Conservation (phyloP, 2,113 vertebrate genomes). For the Ciconia boyciana region DNA sequence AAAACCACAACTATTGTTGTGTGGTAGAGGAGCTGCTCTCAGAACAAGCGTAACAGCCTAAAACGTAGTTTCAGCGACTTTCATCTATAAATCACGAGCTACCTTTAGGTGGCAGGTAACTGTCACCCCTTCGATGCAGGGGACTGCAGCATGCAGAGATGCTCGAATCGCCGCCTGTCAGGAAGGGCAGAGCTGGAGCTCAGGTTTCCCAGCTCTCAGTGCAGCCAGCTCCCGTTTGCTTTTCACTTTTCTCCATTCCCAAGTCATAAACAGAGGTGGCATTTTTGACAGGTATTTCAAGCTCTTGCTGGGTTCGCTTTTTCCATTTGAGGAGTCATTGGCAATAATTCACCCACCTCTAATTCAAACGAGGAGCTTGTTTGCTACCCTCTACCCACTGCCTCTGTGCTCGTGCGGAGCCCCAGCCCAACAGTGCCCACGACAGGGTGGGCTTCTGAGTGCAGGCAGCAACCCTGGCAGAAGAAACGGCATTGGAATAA, state of each 20-base stretch:
- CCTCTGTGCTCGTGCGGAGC: not conserved
- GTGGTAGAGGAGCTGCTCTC: not conserved
- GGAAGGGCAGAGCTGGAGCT: not conserved
- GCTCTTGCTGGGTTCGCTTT: not conserved
- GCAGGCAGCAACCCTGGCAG: slow-evolving; percentile 25
- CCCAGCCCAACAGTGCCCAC: not conserved
- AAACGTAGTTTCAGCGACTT: not conserved
- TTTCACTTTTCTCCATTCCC: not conserved
- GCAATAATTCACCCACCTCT: not conserved
- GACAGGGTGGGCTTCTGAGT: slow-evolving; percentile 9
- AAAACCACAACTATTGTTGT: not conserved
- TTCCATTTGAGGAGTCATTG: not conserved
- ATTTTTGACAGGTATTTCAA: slow-evolving; percentile 31
- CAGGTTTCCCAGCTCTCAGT: not conserved
- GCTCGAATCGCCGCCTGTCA: not conserved
- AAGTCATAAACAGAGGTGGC: not conserved
- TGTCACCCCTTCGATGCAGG: not conserved
- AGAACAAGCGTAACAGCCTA: not conserved
- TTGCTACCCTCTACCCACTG: not conserved
- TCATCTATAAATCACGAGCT: not conserved
- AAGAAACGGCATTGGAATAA: slow-evolving; percentile 6
- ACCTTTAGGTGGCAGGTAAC: not conserved
- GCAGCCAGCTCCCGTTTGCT: not conserved
- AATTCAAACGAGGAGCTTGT: not conserved
- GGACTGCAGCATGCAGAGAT: not conserved